These are phyloP conservation scores for Leptopilina drosophilae DNA, from an alignment of 2,888 invertebrate genomes.

Conservation along the genomic window DNA sequence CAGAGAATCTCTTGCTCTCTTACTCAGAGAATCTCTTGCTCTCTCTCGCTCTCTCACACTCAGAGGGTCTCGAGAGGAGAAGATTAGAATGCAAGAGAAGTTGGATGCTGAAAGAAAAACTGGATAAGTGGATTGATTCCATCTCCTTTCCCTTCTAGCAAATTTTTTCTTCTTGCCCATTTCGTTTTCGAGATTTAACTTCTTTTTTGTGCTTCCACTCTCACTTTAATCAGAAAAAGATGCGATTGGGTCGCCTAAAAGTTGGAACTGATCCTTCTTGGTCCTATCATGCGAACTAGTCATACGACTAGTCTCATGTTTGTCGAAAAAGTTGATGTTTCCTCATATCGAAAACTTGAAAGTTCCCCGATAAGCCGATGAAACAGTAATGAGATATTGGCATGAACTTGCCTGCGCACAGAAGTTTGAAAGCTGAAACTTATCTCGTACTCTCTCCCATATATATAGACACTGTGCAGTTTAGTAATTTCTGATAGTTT, in stretches of 20 bases:
- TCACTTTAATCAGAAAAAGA: conserved; percentile 27
- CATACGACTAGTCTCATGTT: neutral
- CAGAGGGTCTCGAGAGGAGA: conserved; percentile 37
- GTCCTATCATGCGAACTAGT: neutral
- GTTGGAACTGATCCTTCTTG: neutral
- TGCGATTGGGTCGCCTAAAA: neutral
- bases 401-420: neutral
- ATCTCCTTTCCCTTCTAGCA: neutral
- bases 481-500: conserved; percentile 14
- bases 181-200: neutral
- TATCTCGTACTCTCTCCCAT: neutral
- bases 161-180: neutral
- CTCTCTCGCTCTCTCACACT: too few relatives aligned
- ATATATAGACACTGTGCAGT: neutral
- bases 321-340: conserved; percentile 21
- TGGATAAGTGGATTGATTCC: conserved; percentile 50
- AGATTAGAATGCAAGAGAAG: conserved; percentile 41
- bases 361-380: conserved; percentile 30
- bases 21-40: too few relatives aligned
- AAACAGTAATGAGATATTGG: conserved; percentile 41
- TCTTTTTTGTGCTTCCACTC: neutral
- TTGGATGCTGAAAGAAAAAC: conserved; percentile 16
- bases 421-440: conserved; percentile 14
- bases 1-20: too few relatives aligned
- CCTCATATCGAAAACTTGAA: conserved; percentile 13